Base-by-base conservation (phyloP, 2,113 vertebrate species). In the Microcebus tavaratra region DNA sequence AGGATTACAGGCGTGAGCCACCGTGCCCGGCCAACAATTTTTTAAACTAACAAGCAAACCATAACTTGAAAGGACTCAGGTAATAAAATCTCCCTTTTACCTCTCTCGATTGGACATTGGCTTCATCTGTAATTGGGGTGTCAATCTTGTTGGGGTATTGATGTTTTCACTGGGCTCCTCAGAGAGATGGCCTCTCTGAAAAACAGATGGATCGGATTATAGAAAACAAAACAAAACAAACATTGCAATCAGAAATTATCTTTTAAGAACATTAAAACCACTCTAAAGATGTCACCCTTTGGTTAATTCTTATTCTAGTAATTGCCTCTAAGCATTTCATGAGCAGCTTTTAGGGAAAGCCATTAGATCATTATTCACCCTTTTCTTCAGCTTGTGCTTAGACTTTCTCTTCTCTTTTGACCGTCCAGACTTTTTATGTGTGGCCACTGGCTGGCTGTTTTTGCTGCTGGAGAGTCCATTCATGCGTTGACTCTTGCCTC, bases 21-120 rank as follows among this genome's bases (percentile, higher is more conserved):
- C n/a, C n/a, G n/a, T n/a, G n/a, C n/a, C n/a, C n/a, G n/a, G n/a
- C n/a, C 20, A 63, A 13, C 34, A 23, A 65, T n/a, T 68, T 73
- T 88, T 73, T 73, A 80, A n/a, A 78, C 75, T 50, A 29, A 79
- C 6, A 82, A 95, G 73, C 12, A 89, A 70, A 83, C 72, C 55
- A 75, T 20, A 80, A 80, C 80, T 67, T 67, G 36, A 80, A 96
- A 89, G 89, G 9, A 68, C 0, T 61, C 42, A 63, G 23, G 8
- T 53, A 82, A 94, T 50, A 78, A 90, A 79, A 59, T 65, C 20
- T 70, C 18, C 36, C n/a, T 88, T 97, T 96, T 89, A 99, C 99
- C 99, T 99, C 87, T 99, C 99, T 98, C 99, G 99, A 98, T 99
- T 99, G 70, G 99, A 99, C 99, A 99, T 99, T 65, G 99, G 99